phyloP scores from a whole-genome alignment of 2,113 vertebrate species.

The Ptyas mucosa region DNA sequence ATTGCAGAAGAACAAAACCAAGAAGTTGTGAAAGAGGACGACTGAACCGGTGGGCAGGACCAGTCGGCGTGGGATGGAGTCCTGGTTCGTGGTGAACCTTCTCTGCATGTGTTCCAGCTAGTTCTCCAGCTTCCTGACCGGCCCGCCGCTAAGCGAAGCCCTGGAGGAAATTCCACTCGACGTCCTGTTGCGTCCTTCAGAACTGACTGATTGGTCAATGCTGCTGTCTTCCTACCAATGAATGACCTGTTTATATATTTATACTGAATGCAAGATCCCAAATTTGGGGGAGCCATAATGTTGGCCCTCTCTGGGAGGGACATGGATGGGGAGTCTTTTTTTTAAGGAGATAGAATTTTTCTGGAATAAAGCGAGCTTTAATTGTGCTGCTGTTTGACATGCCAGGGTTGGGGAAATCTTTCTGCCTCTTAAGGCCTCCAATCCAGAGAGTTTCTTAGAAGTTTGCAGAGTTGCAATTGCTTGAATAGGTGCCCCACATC shows the following conservation, averaged over 20 bases:
- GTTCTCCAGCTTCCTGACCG: neutral
- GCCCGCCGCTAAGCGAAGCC: neutral
- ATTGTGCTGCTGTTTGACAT: slow-evolving; percentile 34
- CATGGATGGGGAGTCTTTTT: neutral
- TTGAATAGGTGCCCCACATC: neutral
- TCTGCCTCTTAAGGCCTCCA: neutral
- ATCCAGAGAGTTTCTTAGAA: neutral
- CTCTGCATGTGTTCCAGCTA: neutral
- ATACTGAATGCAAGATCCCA: slow-evolving; percentile 58
- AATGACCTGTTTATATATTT: slow-evolving; percentile 64
- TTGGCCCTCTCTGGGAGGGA: slow-evolving; percentile 19
- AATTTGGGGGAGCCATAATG: neutral
- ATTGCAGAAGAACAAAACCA: slow-evolving; percentile 84
- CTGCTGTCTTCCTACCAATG: slow-evolving; percentile 44
- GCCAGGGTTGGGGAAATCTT: neutral
- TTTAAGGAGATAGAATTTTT: slow-evolving; percentile 18
- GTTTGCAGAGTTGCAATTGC: neutral
- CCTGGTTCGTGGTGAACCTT: neutral
- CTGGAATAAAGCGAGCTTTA: slow-evolving; percentile 38
- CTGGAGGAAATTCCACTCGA: rapidly evolving
- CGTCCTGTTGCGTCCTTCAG: slow-evolving; percentile 10
- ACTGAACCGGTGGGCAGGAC: rapidly evolving
- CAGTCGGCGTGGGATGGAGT: neutral
- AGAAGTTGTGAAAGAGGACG: slow-evolving; percentile 66
- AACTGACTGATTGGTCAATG: slow-evolving; percentile 40